These are phyloP conservation scores for Odontamblyopus rebecca DNA, from an alignment of 2,797 vertebrate genomes.

Conservation along the genomic window DNA sequence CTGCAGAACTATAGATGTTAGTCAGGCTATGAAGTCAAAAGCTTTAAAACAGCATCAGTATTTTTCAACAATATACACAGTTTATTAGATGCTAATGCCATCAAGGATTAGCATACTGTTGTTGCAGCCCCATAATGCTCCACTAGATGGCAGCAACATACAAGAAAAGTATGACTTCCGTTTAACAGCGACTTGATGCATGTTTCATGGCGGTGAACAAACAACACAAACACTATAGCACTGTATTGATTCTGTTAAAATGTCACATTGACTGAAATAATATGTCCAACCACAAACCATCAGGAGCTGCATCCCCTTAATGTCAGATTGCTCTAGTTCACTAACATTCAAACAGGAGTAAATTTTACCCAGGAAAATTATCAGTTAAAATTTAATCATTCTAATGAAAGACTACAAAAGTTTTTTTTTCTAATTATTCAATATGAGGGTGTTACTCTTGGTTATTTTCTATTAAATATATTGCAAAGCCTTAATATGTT, in stretches of 20 bases:
- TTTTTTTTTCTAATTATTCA: too few species aligned
- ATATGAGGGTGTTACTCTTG: neutral
- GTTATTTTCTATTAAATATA: neutral
- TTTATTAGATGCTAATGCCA: neutral
- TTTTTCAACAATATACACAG: too few species aligned
- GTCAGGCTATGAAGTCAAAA: too few species aligned
- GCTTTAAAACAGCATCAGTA: too few species aligned
- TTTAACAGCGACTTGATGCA: neutral
- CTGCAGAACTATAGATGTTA: too few species aligned
- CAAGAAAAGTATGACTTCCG: constrained; percentile 5
- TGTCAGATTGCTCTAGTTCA: neutral
- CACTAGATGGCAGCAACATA: constrained; percentile 70
- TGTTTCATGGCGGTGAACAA: neutral
- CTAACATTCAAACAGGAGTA: neutral
- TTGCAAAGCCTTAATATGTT: neutral
- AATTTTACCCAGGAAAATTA: neutral
- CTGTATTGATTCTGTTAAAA: constrained; percentile 10
- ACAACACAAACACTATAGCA: neutral
- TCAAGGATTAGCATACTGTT: neutral
- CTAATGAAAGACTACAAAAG: neutral
- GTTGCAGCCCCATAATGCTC: constrained; percentile 9
- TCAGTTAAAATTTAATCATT: neutral
- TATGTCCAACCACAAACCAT: neutral
- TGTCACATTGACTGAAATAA: constrained; percentile 7
- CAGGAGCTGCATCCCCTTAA: neutral